phyloP scores from a whole-genome alignment of 2,797 vertebrate species.

The Forpus xanthops region DNA sequence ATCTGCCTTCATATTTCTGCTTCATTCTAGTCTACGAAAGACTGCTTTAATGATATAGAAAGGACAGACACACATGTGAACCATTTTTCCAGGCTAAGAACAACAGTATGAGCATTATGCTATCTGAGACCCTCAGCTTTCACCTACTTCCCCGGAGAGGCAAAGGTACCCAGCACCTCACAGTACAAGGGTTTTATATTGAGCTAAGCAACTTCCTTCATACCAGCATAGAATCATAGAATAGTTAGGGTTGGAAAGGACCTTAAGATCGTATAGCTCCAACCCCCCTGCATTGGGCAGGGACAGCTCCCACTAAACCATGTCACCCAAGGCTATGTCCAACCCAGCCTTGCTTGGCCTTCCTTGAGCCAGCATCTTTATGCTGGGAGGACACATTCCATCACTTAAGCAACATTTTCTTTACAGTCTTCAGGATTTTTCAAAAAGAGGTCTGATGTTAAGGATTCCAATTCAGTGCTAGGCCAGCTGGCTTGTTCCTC shows the following conservation, averaged over 20 bases:
- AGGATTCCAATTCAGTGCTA: not conserved
- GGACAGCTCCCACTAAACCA: no score
- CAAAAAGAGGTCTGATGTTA: not conserved
- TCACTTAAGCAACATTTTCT: not conserved
- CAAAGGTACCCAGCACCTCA: fast-evolving
- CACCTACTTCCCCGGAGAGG: fast-evolving
- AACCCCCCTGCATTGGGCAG: no score
- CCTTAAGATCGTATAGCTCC: no score
- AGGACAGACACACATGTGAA: fast-evolving
- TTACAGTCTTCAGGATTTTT: not conserved
- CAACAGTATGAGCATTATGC: not conserved
- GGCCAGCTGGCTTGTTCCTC: not conserved
- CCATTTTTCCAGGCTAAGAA: not conserved
- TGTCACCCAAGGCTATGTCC: no score
- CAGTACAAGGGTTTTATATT: fast-evolving
- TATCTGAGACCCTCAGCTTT: not conserved
- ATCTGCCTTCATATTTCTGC: not conserved
- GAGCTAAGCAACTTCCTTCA: not conserved
- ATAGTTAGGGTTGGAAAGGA: no score
- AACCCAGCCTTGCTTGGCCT: not conserved
- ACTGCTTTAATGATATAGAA: not conserved
- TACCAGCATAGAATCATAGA: not conserved
- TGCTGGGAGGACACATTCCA: not conserved
- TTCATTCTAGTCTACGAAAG: not conserved
- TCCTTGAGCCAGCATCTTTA: not conserved